phyloP scores from a whole-genome alignment of 2,113 vertebrate genomes.

The Nansenia antarctica region DNA sequence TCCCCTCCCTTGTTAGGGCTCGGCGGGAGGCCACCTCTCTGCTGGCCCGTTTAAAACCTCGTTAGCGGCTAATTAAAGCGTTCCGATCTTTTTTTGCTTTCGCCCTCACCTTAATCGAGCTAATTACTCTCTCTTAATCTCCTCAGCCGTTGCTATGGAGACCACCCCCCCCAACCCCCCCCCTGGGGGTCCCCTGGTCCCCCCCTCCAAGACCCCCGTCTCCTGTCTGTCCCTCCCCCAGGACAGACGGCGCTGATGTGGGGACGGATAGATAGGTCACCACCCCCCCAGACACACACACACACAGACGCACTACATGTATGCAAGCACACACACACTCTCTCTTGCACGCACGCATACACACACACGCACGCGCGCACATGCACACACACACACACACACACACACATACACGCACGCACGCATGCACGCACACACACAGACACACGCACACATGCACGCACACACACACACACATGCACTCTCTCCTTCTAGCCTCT shows the following conservation, averaged over 20 bases:
- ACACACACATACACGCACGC: too few relatives aligned
- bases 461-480: too few relatives aligned
- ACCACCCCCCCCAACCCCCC: background rate
- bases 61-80: slow-evolving; percentile 79
- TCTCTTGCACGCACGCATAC: too few relatives aligned
- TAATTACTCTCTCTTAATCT: slow-evolving; percentile 76
- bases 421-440: too few relatives aligned
- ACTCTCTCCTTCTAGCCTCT: slow-evolving; percentile 37
- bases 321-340: too few relatives aligned
- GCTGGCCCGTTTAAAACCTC: slow-evolving; percentile 76
- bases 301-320: too few relatives aligned
- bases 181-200: too few relatives aligned
- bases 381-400: too few relatives aligned
- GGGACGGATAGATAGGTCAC: slow-evolving; percentile 64
- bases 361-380: too few relatives aligned
- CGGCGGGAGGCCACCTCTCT: slow-evolving; percentile 67
- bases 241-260: slow-evolving; percentile 58
- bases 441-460: too few relatives aligned
- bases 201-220: too few relatives aligned
- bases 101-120: slow-evolving; percentile 68
- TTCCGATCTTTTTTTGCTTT: slow-evolving; percentile 62
- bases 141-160: slow-evolving; percentile 63
- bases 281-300: slow-evolving; percentile 32
- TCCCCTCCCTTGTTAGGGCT: slow-evolving; percentile 53
- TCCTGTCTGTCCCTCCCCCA: slow-evolving; percentile 49